Conservation (phyloP, 2,797 vertebrate species). For the Podarcis lilfordi region DNA sequence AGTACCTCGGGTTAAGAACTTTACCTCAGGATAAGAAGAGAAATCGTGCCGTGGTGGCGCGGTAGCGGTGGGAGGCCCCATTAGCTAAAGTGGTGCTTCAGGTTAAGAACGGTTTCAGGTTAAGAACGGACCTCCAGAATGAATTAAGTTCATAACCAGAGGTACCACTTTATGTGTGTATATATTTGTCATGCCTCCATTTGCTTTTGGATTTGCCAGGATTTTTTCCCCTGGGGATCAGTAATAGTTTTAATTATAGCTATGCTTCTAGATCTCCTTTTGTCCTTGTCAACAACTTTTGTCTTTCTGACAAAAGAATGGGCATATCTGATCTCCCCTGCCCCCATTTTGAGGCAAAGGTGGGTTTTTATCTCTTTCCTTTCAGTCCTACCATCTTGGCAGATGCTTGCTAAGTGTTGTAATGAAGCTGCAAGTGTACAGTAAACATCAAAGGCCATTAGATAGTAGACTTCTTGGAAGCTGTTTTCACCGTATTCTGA, state of each 20-base stretch:
- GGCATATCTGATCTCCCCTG: slow-evolving; percentile 48
- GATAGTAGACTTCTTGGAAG: slow-evolving; percentile 61
- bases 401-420: slow-evolving; percentile 65
- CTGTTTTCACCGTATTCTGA: slow-evolving; percentile 57
- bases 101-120: too few species aligned
- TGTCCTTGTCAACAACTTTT: slow-evolving; percentile 53
- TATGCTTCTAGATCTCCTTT: slow-evolving; percentile 61
- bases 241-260: slow-evolving; percentile 53
- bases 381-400: slow-evolving; percentile 36
- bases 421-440: slow-evolving; percentile 58
- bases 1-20: too few species aligned
- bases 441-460: slow-evolving; percentile 63
- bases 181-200: not conserved
- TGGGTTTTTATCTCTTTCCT: slow-evolving; percentile 26
- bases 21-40: too few species aligned
- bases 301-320: slow-evolving; percentile 21
- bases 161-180: too few species aligned
- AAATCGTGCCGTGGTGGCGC: too few species aligned
- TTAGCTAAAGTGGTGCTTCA: too few species aligned
- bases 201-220: slow-evolving; percentile 39
- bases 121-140: too few species aligned
- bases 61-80: too few species aligned
- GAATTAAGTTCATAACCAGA: too few species aligned
- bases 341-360: slow-evolving; percentile 38
- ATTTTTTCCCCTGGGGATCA: slow-evolving; percentile 59